Evolutionary conservation across 2,888 invertebrate genomes (phyloP).

Genomic region (Darwinula stevensoni): DNA sequence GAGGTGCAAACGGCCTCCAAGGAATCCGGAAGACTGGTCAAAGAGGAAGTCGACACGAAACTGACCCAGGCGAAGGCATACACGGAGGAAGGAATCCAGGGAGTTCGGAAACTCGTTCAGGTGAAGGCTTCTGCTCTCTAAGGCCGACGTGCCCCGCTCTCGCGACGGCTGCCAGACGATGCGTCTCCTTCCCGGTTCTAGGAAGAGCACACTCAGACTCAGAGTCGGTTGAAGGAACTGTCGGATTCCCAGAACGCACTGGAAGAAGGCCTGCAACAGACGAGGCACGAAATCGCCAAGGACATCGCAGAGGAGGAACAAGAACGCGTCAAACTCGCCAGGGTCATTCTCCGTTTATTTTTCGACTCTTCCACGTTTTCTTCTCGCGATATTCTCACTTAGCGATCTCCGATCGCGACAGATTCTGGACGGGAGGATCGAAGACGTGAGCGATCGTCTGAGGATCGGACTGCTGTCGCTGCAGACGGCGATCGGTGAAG

Average conservation of each 20-base stretch:
- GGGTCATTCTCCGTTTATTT: no score
- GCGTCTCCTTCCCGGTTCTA: not conserved
- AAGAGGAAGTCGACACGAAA: no score
- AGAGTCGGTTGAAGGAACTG: slow-evolving; percentile 7
- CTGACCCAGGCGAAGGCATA: no score
- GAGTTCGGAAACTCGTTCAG: no score
- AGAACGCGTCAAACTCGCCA: slow-evolving; percentile 8
- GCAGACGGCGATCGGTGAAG: slow-evolving; percentile 8
- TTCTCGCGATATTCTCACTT: no score
- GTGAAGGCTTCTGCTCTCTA: no score
- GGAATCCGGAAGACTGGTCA: slow-evolving; percentile 7
- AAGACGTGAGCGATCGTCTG: slow-evolving; percentile 9
- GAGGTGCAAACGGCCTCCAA: not conserved
- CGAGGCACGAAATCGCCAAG: slow-evolving; percentile 8
- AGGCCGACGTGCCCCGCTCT: no score
- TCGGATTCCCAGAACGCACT: slow-evolving; percentile 7
- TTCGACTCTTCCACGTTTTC: no score
- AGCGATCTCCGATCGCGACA: no score
- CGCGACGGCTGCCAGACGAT: no score
- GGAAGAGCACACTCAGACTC: slow-evolving; percentile 3
- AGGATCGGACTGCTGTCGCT: slow-evolving; percentile 9
- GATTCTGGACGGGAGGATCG: slow-evolving; percentile 9
- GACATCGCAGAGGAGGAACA: slow-evolving; percentile 8
- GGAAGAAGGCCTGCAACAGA: slow-evolving; percentile 7
- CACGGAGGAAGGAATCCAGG: no score